A percentile compares a stretch with the other conserved stretches of the same genome.
Evolutionary conservation across 2,797 vertebrate species (phyloP).

Genomic region (Tolypeutes matacus): DNA sequence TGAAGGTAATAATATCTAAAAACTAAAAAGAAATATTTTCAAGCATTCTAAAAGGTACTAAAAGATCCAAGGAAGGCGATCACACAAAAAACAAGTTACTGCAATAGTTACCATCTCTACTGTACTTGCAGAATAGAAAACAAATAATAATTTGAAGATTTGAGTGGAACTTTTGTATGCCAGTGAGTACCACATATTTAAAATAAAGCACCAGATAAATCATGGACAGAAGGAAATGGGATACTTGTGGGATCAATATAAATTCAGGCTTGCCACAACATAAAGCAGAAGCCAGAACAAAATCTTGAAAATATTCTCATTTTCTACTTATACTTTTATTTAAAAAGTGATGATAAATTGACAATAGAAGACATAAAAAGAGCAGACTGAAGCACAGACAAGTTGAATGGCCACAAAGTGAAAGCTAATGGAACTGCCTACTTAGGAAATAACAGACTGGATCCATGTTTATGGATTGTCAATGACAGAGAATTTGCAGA

Average conservation of each 20-base stretch:
- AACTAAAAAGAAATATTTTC: constrained; percentile 8
- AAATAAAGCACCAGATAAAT: background rate
- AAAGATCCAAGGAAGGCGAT: background rate
- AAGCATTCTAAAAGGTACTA: background rate
- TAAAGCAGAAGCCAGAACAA: constrained; percentile 32
- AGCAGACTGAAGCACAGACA: background rate
- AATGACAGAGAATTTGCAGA: constrained; percentile 9
- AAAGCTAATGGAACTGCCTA: background rate
- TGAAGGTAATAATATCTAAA: background rate
- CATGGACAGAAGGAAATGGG: constrained; percentile 5
- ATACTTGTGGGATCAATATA: background rate
- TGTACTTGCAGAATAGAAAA: constrained; percentile 29
- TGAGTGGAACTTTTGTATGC: constrained; percentile 4
- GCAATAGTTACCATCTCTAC: background rate
- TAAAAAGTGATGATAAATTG: constrained; percentile 20
- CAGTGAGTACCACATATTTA: constrained; percentile 16
- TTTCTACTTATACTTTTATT: constrained; percentile 9
- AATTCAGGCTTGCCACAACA: constrained; percentile 46
- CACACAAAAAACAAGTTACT: background rate
- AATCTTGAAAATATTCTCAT: background rate
- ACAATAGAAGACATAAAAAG: background rate
- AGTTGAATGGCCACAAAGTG: background rate
- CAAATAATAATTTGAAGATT: constrained; percentile 1
- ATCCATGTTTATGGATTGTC: background rate
- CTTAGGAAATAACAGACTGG: background rate